Conservation (phyloP, 2,797 vertebrate species). For the Acridotheres tristis region DNA sequence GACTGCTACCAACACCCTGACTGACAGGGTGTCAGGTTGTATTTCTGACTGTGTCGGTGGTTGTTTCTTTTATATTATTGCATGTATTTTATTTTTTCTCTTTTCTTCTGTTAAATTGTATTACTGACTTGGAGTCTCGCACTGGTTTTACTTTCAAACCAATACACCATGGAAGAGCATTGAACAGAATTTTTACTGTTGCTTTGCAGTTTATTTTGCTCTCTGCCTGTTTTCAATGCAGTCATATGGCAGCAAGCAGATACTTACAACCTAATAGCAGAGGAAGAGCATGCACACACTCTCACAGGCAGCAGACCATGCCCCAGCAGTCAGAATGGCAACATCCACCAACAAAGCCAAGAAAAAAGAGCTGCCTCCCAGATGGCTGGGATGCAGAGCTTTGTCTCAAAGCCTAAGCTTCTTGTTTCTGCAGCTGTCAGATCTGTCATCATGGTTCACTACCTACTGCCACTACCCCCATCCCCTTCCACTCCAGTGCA, state of each 20-base stretch:
- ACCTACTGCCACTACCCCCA: not conserved
- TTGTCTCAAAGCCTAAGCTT: not conserved
- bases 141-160: too few species aligned
- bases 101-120: too few species aligned
- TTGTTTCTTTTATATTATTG: too few species aligned
- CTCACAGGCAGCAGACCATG: not conserved
- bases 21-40: too few species aligned
- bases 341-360: slow-evolving; percentile 1
- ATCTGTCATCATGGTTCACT: slow-evolving; percentile 3
- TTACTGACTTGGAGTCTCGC: too few species aligned
- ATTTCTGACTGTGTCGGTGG: too few species aligned
- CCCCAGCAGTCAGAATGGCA: not conserved
- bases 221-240: slow-evolving; percentile 9
- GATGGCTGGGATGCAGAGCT: not conserved
- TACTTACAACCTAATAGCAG: not conserved
- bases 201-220: slow-evolving; percentile 31
- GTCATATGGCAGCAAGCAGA: slow-evolving; percentile 13
- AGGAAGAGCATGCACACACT: not conserved
- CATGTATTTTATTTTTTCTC: too few species aligned
- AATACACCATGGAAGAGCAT: not conserved
- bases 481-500: not conserved
- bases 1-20: too few species aligned
- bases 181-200: not conserved
- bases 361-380: slow-evolving; percentile 28
- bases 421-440: slow-evolving; percentile 37